Base-by-base conservation (phyloP, 30 jellyfish, hydroid and myxozoan species). In the Chrysaora quinquecirrha region DNA sequence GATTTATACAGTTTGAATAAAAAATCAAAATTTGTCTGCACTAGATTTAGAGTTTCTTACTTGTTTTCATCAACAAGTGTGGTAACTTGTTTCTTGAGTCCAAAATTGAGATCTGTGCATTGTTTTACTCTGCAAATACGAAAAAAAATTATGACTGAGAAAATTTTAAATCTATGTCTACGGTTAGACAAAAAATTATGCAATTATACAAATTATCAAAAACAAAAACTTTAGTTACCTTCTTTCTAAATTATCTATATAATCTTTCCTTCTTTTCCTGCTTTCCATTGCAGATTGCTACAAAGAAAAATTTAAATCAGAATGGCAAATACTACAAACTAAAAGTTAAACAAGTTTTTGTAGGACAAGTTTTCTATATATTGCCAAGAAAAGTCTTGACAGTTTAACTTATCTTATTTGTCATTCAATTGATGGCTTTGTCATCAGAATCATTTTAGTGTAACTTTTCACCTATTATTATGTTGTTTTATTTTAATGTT, bases 281-380 rank as follows among this genome's bases (percentile, higher is more conserved):
- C 98, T 91, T 66, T 85, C 98, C 98, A 91, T 91, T 16, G 98
- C 98, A 23, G 98, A 91, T 85, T 91, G 98, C 98, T 90, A 25
- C 34, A 73, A 87, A 31, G 38, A 43, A 34, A 0, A 30, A 49
- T 35, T 34, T 46, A 11, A 2, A 34, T 78, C 18, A 78, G 24
- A n/a, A 6, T n/a, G 23, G 24, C 65, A 65, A 9, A 11, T 65
- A 43, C 58, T 6, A 43, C 9, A 43, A 43, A 43, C 58, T n/a
- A n/a, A n/a, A n/a, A n/a, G n/a, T n/a, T n/a, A n/a, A n/a, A n/a
- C n/a, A n/a, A n/a, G n/a, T n/a, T n/a, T n/a, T n/a, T n/a, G n/a
- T n/a, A n/a, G n/a, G n/a, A n/a, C n/a, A n/a, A n/a, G n/a, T n/a
- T n/a, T n/a, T n/a, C n/a, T n/a, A n/a, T n/a, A n/a, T n/a, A n/a